A percentile compares a stretch with the other conserved stretches of the same genome.
Evolutionary conservation across 2,888 invertebrate species (phyloP).

Genomic region (Ennomos erosarius): DNA sequence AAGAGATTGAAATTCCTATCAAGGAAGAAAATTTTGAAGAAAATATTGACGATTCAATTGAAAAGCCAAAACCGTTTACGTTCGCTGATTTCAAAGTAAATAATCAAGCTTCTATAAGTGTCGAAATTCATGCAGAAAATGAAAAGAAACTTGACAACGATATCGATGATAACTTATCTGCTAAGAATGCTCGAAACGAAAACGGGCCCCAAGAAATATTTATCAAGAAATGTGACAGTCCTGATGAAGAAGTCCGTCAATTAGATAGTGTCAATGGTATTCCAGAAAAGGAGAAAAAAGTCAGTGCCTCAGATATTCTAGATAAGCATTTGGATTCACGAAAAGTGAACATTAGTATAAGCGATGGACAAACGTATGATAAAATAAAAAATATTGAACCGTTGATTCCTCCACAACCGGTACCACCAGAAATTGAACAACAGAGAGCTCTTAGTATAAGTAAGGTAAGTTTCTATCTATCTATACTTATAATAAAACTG

Average conservation of each 20-base stretch:
- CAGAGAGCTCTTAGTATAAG: conserved; percentile 92
- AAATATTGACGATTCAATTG: conserved; percentile 39
- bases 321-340: conserved; percentile 61
- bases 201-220: conserved; percentile 33
- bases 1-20: conserved; percentile 29
- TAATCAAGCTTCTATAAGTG: conserved; percentile 50
- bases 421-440: conserved; percentile 93
- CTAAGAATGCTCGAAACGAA: conserved; percentile 21
- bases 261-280: conserved; percentile 41
- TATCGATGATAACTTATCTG: conserved; percentile 30
- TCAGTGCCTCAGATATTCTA: conserved; percentile 60
- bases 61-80: conserved; percentile 79
- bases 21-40: conserved; percentile 41
- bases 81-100: conserved; percentile 85
- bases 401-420: conserved; percentile 87
- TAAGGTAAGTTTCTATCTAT: conserved; percentile 90
- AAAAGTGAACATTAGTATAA: conserved; percentile 74
- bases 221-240: conserved; percentile 28
- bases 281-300: conserved; percentile 57
- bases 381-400: conserved; percentile 70
- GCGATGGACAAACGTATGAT: conserved; percentile 65
- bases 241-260: conserved; percentile 46
- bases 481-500: no score
- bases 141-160: conserved; percentile 39
- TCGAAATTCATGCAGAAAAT: conserved; percentile 48